Evolutionary conservation across 2,888 invertebrate species (phyloP), one percentile per base, ranked within the genome.

Genomic region (Tethea ocularis): DNA sequence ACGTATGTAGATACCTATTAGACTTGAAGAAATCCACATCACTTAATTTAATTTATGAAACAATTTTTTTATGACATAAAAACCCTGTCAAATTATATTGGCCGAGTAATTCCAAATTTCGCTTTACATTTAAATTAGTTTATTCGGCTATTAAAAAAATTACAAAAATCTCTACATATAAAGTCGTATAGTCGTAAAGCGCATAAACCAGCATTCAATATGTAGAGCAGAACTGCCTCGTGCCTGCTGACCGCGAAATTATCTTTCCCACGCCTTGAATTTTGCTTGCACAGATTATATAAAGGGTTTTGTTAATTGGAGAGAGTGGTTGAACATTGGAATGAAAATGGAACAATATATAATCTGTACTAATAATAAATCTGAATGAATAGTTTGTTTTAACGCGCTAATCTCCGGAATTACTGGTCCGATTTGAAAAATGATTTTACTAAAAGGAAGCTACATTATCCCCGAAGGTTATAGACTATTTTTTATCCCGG

Each of bases 141-240:
- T 38, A 38, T 15, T 38, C 36, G 15, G 36, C n/a, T 15, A 13
- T 1, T 15, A 38, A 38, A 38, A 38, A 2, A 38, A n/a, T 15
- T 5, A 38, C 38, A 38, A 41, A 46, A 46, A 46, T 46, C 46
- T 46, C 46, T 46, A 17, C 46, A 20, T 46, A 46, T 20, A n/a
- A n/a, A n/a, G n/a, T 13, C n/a, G 46, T 20, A n/a, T n/a, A 20
- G 20, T 46, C 20, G 46, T 46, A 20, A 46, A 41, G 17, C 41
- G 41, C 38, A 29, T 1, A 26, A 13, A 52, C 22, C 23, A 36
- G 20, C 51, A 57, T 65, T 59, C 57, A 57, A 36, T 61, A 71
- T 72, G 61, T 75, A 71, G 77, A 77, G 77, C 77, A 69, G 63
- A 74, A 75, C 73, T 52, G 64, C 55, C 29, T 29, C 7, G 7